Evolutionary conservation across 2,113 vertebrate species (phyloP).

Genomic region (Cromileptes altivelis): DNA sequence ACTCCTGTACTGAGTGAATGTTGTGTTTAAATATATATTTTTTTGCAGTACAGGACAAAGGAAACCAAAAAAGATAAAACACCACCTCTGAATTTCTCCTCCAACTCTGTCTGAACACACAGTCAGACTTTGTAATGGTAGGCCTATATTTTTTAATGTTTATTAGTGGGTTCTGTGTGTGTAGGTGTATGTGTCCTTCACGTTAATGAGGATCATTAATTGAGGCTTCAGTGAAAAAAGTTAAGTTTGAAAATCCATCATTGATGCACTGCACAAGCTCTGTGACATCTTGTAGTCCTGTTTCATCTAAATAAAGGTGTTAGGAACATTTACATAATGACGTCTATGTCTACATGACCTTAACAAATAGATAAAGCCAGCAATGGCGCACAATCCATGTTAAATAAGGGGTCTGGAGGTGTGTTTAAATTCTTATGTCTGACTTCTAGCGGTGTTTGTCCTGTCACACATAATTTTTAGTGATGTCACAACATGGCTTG

Average conservation of each 20-base stretch:
- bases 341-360: neutral
- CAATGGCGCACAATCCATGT: neutral
- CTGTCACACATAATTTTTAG: neutral
- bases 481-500: neutral
- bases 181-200: neutral
- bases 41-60: neutral
- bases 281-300: too few species aligned
- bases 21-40: too few species aligned
- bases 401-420: neutral
- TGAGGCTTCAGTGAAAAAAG: neutral
- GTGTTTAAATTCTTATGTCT: neutral
- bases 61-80: too few species aligned
- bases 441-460: neutral
- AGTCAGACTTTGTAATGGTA: neutral
- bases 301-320: neutral
- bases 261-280: neutral
- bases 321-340: neutral
- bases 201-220: neutral
- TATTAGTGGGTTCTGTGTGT: neutral
- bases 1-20: too few species aligned
- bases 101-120: neutral
- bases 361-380: neutral
- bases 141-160: too few species aligned
- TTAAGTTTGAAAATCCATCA: constrained; percentile 5
- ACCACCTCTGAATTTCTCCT: too few species aligned